Base-by-base conservation (phyloP, 1,140 invertebrate genomes). In the Chrysomallon squamiferum region DNA sequence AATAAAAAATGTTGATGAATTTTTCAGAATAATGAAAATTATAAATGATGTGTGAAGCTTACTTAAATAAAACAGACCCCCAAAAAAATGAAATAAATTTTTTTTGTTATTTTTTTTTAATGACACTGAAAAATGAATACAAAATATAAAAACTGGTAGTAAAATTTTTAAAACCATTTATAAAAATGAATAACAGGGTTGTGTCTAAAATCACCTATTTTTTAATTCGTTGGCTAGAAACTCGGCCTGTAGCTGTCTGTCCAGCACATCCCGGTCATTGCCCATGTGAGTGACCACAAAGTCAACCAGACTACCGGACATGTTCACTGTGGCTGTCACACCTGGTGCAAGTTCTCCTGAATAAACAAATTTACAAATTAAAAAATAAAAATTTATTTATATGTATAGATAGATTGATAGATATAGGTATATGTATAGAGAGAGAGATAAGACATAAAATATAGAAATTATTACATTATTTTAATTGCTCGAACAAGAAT, bases 221-320 rank as follows among this genome's bases (percentile, higher is more conserved):
- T 66, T 72, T 9, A 82, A 69, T 67, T 82, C 77, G 29, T 70
- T 68, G 5, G 82, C 70, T 4, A 85, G 73, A 60, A 78, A 76
- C 59, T 76, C 62, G 0, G 83, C 79, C 67, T 86, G 85, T 20
- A 85, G 69, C 61, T 81, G 73, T 32, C 85, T 71, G 68, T 86
- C 85, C 22, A 85, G 56, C 20, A 63, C 67, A 68, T 86, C 85
- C n/a, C 82, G 54, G 68, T 86, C 83, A 69, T 86, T 86, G 25
- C 85, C 85, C 85, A 86, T 86, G 70, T 86, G 84, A 47, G 81
- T 85, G 4, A 82, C 78, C 35, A 86, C 80, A 75, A 86, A 81
- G 66, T 86, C 82, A 9, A 86, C 80, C 25, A 80, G 59, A 50
- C 61, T 68, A 9, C 84, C 84, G 29, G 73, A 75, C 4, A 83